phyloP scores from a whole-genome alignment of 2,113 vertebrate species.

The Heterocephalus glaber region DNA sequence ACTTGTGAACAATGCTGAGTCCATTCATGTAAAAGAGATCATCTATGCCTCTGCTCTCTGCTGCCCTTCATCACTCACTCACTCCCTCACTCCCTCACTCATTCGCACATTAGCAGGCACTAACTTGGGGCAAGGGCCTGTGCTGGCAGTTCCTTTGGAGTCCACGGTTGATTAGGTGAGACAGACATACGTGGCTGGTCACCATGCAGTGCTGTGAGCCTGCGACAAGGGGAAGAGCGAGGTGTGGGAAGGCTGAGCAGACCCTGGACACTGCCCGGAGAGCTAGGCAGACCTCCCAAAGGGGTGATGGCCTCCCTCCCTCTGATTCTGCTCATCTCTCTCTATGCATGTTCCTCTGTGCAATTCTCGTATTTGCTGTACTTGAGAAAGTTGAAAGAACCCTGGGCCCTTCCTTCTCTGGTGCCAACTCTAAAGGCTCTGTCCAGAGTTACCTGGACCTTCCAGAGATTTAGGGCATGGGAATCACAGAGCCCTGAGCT shows the following conservation, averaged over 20 bases:
- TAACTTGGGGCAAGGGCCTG: not conserved
- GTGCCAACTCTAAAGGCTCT: not conserved
- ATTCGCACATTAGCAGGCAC: not conserved
- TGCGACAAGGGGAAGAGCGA: not conserved
- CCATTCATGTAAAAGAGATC: not conserved
- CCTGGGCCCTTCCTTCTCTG: not conserved
- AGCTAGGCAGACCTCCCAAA: not conserved
- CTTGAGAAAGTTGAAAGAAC: not conserved
- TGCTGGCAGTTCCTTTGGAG: not conserved
- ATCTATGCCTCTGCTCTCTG: not conserved
- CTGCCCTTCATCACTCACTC: not conserved
- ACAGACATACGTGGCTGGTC: not conserved
- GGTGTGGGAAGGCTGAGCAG: not conserved
- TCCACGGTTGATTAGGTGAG: not conserved
- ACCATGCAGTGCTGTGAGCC: not conserved
- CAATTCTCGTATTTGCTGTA: not conserved
- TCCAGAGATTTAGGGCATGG: not conserved
- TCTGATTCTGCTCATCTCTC: not conserved
- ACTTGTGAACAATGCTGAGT: not conserved
- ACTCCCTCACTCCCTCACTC: not conserved
- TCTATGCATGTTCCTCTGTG: not conserved
- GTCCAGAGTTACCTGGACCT: not conserved
- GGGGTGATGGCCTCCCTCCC: not conserved
- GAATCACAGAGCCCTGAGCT: not conserved
- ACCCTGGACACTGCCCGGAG: not conserved